phyloP scores from a whole-genome alignment of 2,797 vertebrate genomes.

The Nyctalus aviator region DNA sequence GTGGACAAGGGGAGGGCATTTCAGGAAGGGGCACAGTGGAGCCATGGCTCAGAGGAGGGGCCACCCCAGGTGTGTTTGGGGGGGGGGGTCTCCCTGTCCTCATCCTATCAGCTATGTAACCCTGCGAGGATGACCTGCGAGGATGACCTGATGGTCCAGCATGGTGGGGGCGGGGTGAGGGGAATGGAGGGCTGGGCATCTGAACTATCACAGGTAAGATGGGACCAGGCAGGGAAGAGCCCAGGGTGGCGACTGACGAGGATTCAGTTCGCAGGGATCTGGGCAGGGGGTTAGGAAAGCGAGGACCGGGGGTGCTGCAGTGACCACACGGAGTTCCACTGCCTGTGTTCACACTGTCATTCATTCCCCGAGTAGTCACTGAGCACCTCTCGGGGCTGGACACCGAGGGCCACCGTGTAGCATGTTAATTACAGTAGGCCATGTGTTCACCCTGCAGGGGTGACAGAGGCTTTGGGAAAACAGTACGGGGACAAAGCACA shows the following conservation, averaged over 20 bases:
- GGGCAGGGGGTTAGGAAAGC: not conserved
- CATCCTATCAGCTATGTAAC: too few relatives aligned
- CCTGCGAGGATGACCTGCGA: not conserved
- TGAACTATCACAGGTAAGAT: not conserved
- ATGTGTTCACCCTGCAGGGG: not conserved
- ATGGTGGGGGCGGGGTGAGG: rapidly evolving
- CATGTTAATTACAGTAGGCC: not conserved
- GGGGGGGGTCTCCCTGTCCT: too few relatives aligned
- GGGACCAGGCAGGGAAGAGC: not conserved
- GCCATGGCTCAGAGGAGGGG: not conserved
- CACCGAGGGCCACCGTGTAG: rapidly evolving
- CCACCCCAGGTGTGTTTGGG: not conserved
- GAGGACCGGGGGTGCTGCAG: rapidly evolving
- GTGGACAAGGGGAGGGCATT: not conserved
- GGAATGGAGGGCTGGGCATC: not conserved
- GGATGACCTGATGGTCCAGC: not conserved
- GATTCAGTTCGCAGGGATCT: not conserved
- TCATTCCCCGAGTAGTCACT: not conserved
- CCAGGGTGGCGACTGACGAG: not conserved
- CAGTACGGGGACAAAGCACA: not conserved
- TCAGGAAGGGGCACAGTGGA: not conserved
- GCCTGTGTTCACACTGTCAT: not conserved
- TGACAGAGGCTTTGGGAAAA: not conserved
- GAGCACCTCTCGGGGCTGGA: not conserved
- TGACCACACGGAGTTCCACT: too few relatives aligned